Conservation (phyloP, 2,888 invertebrate genomes). For the Noctuana brunneofusca region DNA sequence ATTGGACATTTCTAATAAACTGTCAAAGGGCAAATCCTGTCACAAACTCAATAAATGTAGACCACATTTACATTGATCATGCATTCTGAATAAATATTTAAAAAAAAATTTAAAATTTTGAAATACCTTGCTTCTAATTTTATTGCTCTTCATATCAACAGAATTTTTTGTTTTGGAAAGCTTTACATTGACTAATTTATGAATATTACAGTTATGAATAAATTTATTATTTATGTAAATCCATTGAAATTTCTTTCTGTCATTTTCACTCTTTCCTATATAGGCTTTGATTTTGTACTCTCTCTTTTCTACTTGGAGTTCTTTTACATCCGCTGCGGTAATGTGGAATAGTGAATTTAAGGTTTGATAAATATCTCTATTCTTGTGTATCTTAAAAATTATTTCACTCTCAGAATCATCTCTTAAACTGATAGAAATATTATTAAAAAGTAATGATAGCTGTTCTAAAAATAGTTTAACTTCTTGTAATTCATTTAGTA, state of each 20-base stretch:
- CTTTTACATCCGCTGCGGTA: slow-evolving; percentile 61
- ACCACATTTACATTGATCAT: too few relatives aligned
- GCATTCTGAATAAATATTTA: background rate
- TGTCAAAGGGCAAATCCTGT: too few relatives aligned
- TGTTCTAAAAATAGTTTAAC: slow-evolving; percentile 83
- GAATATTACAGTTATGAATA: slow-evolving; percentile 73
- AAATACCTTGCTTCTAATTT: slow-evolving; percentile 53
- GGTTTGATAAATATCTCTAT: slow-evolving; percentile 77
- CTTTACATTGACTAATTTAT: slow-evolving; percentile 53
- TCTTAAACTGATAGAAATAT: slow-evolving; percentile 86
- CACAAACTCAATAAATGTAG: too few relatives aligned
- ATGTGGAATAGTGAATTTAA: slow-evolving; percentile 64
- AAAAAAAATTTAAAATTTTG: too few relatives aligned
- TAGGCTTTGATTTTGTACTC: slow-evolving; percentile 81
- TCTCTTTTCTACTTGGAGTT: slow-evolving; percentile 67
- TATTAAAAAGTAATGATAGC: slow-evolving; percentile 85
- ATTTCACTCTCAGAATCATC: slow-evolving; percentile 85
- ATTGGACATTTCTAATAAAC: too few relatives aligned
- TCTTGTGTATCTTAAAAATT: slow-evolving; percentile 83
- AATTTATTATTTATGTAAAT: slow-evolving; percentile 86
- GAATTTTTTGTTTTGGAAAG: slow-evolving; percentile 45
- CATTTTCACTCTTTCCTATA: slow-evolving; percentile 68
- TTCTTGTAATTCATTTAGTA: slow-evolving; percentile 81
- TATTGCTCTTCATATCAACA: slow-evolving; percentile 39
- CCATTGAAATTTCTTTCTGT: slow-evolving; percentile 72